Conservation (phyloP, 2,888 invertebrate species). For the Sphinx pinastri region DNA sequence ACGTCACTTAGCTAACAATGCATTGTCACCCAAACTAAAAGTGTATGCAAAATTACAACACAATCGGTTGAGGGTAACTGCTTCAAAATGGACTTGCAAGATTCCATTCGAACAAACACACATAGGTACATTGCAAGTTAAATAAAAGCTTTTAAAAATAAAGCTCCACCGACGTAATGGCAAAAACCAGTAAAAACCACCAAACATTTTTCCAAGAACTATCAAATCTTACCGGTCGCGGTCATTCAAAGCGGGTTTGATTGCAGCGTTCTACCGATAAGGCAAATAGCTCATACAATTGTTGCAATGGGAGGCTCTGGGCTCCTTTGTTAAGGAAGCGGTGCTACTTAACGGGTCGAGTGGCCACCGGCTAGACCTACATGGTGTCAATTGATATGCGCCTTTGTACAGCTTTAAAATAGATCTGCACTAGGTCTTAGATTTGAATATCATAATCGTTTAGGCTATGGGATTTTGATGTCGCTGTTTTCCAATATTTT, state of each 20-base stretch:
- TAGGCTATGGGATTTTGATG: too few species aligned
- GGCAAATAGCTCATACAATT: constrained; percentile 84
- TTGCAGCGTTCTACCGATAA: constrained; percentile 77
- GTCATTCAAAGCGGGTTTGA: constrained; percentile 70
- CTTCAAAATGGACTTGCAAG: too few species aligned
- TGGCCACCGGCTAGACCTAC: constrained; percentile 76
- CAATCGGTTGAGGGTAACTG: too few species aligned
- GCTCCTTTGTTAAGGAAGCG: constrained; percentile 80
- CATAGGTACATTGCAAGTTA: too few species aligned
- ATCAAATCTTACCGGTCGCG: constrained; percentile 50
- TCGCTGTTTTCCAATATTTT: too few species aligned
- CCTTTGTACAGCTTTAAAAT: constrained; percentile 5
- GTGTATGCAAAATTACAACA: too few species aligned
- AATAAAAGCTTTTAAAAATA: too few species aligned
- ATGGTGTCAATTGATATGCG: constrained; percentile 77
- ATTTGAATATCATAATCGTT: constrained; percentile 38
- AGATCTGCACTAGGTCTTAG: background rate
- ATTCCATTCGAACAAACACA: too few species aligned
- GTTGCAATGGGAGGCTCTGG: constrained; percentile 73
- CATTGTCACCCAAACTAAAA: too few species aligned
- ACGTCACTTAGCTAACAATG: too few species aligned
- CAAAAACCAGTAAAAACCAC: background rate
- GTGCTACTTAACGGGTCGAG: constrained; percentile 66
- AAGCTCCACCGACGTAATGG: too few species aligned
- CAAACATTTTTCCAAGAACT: constrained; percentile 38